These are phyloP conservation scores for Etheostoma spectabile DNA, from an alignment of 2,113 vertebrate genomes.

Conservation along the genomic window DNA sequence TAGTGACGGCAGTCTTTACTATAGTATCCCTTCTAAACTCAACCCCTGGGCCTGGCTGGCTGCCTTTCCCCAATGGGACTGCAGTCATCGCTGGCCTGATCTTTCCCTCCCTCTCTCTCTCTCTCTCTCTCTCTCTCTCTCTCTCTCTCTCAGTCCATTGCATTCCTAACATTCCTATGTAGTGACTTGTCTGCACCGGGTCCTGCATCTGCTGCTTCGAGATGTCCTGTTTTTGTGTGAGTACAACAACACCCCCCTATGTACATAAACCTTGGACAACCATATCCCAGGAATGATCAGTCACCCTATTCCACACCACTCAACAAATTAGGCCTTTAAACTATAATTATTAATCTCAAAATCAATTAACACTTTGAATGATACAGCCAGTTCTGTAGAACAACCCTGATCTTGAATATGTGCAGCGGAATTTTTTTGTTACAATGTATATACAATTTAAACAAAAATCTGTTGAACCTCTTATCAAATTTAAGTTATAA, in stretches of 20 bases:
- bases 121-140: neutral
- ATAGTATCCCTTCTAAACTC: constrained; percentile 39
- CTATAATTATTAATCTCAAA: neutral
- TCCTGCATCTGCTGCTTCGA: constrained; percentile 69
- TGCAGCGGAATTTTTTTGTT: neutral
- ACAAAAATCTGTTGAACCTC: neutral
- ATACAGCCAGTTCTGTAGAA: neutral
- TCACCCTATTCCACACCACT: neutral
- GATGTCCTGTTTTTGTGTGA: constrained; percentile 37
- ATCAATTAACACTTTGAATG: neutral
- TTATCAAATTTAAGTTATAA: neutral
- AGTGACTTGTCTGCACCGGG: constrained; percentile 59
- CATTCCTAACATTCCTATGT: constrained; percentile 81
- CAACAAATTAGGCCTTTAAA: neutral
- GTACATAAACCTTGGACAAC: neutral
- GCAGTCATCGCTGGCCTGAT: constrained; percentile 50
- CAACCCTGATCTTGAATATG: neutral
- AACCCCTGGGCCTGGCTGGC: constrained; percentile 43
- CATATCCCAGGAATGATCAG: neutral
- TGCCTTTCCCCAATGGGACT: constrained; percentile 29
- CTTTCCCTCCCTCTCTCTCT: constrained; percentile 36
- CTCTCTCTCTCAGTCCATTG: constrained; percentile 39
- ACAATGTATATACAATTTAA: neutral
- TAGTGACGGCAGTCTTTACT: constrained; percentile 13
- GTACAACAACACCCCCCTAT: neutral